These are phyloP conservation scores for Rhinogobio ventralis DNA, from an alignment of 2,797 vertebrate genomes.

Conservation along the genomic window DNA sequence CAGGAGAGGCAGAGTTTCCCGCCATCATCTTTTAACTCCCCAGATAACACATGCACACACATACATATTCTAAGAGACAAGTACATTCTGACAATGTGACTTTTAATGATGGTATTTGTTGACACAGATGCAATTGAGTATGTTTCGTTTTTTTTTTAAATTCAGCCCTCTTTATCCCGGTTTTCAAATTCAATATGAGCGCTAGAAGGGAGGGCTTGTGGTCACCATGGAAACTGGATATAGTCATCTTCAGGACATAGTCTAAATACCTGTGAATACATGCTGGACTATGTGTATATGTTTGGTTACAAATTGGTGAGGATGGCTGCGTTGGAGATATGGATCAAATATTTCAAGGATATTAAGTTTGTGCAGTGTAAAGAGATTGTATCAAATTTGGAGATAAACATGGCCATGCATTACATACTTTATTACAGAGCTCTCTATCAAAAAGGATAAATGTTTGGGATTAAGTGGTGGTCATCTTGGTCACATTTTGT, in stretches of 20 bases:
- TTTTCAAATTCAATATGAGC: conserved; percentile 65
- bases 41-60: conserved; percentile 20
- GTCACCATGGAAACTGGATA: conserved; percentile 77
- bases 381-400: conserved; percentile 26
- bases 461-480: conserved; percentile 9
- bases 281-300: conserved; percentile 48
- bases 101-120: conserved; percentile 29
- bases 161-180: conserved; percentile 62
- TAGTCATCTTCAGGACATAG: conserved; percentile 66
- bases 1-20: conserved; percentile 15
- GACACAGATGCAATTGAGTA: conserved; percentile 17
- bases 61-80: neutral
- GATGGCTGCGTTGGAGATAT: conserved; percentile 10
- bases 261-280: conserved; percentile 61
- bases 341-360: conserved; percentile 12
- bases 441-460: conserved; percentile 29
- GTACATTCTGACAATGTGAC: conserved; percentile 25
- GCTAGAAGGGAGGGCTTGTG: conserved; percentile 61
- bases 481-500: conserved; percentile 10
- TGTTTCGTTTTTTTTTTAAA: conserved; percentile 57
- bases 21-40: neutral
- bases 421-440: conserved; percentile 9
- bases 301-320: conserved; percentile 6
- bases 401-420: conserved; percentile 37
- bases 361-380: conserved; percentile 32